Evolutionary conservation across 2,797 vertebrate species (phyloP).

Genomic region (Pteronotus mesoamericanus): DNA sequence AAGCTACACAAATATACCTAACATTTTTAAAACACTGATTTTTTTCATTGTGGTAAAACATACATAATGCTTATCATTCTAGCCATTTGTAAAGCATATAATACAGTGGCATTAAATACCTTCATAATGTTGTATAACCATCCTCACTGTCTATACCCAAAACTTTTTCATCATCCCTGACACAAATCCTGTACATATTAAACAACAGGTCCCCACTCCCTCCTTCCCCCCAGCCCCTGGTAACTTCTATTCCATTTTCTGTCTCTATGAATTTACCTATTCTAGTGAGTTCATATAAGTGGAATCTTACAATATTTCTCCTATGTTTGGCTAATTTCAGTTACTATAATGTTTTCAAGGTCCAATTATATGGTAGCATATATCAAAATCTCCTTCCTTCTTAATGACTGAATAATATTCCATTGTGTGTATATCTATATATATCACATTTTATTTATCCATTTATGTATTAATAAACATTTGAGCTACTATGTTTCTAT

Average conservation of each 20-base stretch:
- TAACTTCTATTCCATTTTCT: neutral
- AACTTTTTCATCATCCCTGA: neutral
- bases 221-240: neutral
- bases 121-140: no score
- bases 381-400: neutral
- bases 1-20: neutral
- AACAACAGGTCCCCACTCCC: neutral
- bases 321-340: neutral
- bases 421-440: no score
- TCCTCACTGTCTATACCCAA: neutral
- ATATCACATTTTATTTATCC: neutral
- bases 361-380: neutral
- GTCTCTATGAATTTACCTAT: neutral
- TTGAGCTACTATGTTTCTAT: neutral
- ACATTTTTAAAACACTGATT: neutral
- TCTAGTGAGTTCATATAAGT: neutral
- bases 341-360: neutral
- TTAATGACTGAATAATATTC: neutral
- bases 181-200: neutral
- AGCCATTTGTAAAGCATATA: neutral
- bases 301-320: neutral
- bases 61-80: neutral
- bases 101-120: neutral
- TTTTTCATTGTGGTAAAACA: neutral
- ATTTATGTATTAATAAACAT: neutral